Evolutionary conservation across 2,888 invertebrate species (phyloP), one percentile per base, ranked within the genome.

Genomic region (Flabesymbios commensalis): DNA sequence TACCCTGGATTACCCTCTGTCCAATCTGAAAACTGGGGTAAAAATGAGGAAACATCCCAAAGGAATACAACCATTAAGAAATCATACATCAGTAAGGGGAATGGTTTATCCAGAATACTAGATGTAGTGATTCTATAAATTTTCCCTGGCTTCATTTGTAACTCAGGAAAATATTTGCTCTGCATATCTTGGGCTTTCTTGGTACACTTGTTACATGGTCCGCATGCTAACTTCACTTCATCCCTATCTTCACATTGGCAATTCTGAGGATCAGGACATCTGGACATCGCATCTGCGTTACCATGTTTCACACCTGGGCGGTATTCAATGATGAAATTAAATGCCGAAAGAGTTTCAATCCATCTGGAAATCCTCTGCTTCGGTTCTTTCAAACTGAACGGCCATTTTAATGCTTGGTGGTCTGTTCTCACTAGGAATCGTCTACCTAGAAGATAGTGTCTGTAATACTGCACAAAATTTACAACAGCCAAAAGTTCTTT

Each of bases 401-500:
- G 42, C 64, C 64, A 64, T 14, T 10, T 33, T n/a, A 63, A 45
- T 10, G 36, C 28, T 14, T n/a, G 22, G 26, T 64, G 63, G 31
- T 64, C 63, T 2, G 55, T 64, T 24, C 64, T 31, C 14, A 64
- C 26, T 14, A 64, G n/a, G 29, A 64, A 58, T 2, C 43, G 36
- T 42, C 45, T 14, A 17, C 64, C 64, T 28, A 59, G 26, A 19
- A 64, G 42, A 39, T 64, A 64, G 24, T 64, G 58, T 22, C 49
- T 28, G 33, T 41, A 64, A 41, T 58, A 53, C 43, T 58, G 31
- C 3, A 54, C 54, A 29, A 64, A 63, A 4, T 42, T 14, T 2
- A 57, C 49, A n/a, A 58, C 53, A 5, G 65, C 64, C 39, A 65
- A 45, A 10, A 66, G 29, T 42, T 66, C 65, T n/a, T n/a, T n/a